A percentile compares a stretch with the other conserved stretches of the same genome.
These are phyloP conservation scores for Hydrozoanthus gracilis DNA, from an alignment of 92 coral and sea anemone species.

Conservation along the genomic window DNA sequence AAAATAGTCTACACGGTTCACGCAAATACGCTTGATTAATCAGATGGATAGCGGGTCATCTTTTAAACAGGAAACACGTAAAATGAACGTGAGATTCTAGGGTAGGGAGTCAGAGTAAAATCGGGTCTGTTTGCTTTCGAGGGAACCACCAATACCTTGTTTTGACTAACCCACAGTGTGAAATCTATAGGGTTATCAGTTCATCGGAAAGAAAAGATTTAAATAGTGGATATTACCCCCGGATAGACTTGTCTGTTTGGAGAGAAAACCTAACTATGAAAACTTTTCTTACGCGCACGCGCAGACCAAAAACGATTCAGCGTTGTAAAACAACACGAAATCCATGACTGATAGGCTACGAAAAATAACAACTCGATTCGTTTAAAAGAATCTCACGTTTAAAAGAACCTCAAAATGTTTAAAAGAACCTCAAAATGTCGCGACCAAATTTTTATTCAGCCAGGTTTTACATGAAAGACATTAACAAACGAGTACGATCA, in stretches of 20 bases:
- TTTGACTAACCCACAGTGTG: slow-evolving; percentile 8
- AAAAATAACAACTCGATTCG: slow-evolving; percentile 22
- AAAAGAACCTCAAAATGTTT: too few species aligned
- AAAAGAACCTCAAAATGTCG: background rate
- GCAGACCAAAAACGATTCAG: background rate
- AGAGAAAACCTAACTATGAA: background rate
- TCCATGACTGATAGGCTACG: slow-evolving; percentile 27
- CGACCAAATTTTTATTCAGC: background rate
- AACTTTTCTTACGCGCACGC: slow-evolving; percentile 1
- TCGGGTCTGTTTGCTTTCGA: background rate
- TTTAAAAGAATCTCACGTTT: background rate
- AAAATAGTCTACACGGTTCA: slow-evolving; percentile 54
- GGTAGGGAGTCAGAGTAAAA: background rate
- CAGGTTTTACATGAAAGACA: too few species aligned
- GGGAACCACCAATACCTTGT: background rate
- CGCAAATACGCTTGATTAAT: slow-evolving; percentile 37
- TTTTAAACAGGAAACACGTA: slow-evolving; percentile 4
- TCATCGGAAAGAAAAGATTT: background rate
- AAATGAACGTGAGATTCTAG: too few species aligned
- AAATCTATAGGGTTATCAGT: slow-evolving; percentile 3
- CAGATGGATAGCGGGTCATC: background rate
- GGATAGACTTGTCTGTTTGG: background rate
- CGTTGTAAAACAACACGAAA: background rate
- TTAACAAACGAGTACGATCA: too few species aligned
- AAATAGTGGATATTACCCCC: background rate